Conservation (phyloP, 2,888 invertebrate species). For the Cetonia aurata region DNA sequence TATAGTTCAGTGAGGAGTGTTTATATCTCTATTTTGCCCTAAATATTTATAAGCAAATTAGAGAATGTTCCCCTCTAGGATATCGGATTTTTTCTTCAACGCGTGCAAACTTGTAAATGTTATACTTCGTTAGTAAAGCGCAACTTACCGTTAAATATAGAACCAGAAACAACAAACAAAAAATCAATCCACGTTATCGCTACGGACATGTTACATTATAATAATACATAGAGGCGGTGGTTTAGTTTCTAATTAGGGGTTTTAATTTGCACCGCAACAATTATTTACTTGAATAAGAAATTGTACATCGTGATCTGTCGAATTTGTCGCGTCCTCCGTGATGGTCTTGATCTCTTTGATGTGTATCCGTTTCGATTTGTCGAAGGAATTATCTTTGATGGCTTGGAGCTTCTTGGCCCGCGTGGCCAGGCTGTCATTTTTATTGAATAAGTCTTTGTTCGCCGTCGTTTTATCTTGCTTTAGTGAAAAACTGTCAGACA, state of each 20-base stretch:
- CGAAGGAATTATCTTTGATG: slow-evolving; percentile 61
- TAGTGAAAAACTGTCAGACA: slow-evolving; percentile 61
- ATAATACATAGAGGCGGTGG: slow-evolving; percentile 14
- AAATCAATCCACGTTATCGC: slow-evolving; percentile 17
- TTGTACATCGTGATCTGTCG: slow-evolving; percentile 71
- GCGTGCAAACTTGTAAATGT: not conserved
- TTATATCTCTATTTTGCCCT: slow-evolving; percentile 1
- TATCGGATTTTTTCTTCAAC: not conserved
- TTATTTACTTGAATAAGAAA: slow-evolving; percentile 72
- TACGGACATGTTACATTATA: slow-evolving; percentile 44
- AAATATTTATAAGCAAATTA: slow-evolving; percentile 11
- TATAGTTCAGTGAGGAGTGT: not conserved
- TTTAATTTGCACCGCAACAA: slow-evolving; percentile 51
- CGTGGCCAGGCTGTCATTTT: slow-evolving; percentile 78
- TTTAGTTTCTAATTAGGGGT: slow-evolving; percentile 47
- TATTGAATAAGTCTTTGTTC: slow-evolving; percentile 68
- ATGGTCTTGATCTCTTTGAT: slow-evolving; percentile 64
- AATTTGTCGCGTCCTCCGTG: slow-evolving; percentile 58
- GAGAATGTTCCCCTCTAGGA: not conserved
- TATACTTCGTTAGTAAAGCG: not conserved
- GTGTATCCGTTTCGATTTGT: slow-evolving; percentile 59
- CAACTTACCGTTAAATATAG: slow-evolving; percentile 19
- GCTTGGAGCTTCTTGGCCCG: slow-evolving; percentile 77
- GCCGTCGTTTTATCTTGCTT: slow-evolving; percentile 60
- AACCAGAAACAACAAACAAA: slow-evolving; percentile 30